Base-by-base conservation (phyloP, 2,113 vertebrate genomes). In the Lucifuga dentata region DNA sequence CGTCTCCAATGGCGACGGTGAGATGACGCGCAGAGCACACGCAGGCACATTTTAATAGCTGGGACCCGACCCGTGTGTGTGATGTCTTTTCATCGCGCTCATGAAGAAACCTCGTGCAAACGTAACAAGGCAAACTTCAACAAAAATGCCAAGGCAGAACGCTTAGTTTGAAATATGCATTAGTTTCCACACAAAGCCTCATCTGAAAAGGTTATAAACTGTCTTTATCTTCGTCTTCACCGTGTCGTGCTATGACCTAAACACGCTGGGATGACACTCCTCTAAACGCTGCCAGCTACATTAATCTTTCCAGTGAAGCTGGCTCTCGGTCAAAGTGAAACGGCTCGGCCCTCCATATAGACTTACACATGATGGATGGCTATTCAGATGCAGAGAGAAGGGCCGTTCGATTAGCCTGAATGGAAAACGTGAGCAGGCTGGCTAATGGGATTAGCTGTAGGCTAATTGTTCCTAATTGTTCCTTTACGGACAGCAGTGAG, bases 1-100 rank as follows among this genome's bases (percentile, higher is more conserved):
- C 26, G 94, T 96, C 91, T 90, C 95, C 75, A 96, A 91, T 38
- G 92, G 94, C 26, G 98, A 99, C 89, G 98, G 98, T 98, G 85
- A 93, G 94, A 90, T 6, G 29, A 44, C 3, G n/a, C n/a, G n/a
- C n/a, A n/a, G n/a, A 21, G 8, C 43, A 20, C 43, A 5, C n/a
- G 19, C 6, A 5, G 19, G 33, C 8, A 3, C 8, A 13, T 4
- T 65, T 46, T 10, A 76, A 45, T 23, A 21, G n/a, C 11, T 5
- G 26, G 32, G 29, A 23, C 49, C 16, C 3, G 26, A 11, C 33
- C 19, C 15, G 16, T 32, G n/a, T 33, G 26, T 21, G 39, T 5
- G 11, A 49, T 13, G 53, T 20, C 52, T 50, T 53, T 53, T 66
- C 57, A 61, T 70, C 56, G 8, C 19, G 11, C 35, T 45, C 5